Percentiles rank a stretch among this genome's conserved stretches.
These are phyloP conservation scores for Geococcyx californianus DNA, from an alignment of 2,113 vertebrate genomes.

Conservation along the genomic window DNA sequence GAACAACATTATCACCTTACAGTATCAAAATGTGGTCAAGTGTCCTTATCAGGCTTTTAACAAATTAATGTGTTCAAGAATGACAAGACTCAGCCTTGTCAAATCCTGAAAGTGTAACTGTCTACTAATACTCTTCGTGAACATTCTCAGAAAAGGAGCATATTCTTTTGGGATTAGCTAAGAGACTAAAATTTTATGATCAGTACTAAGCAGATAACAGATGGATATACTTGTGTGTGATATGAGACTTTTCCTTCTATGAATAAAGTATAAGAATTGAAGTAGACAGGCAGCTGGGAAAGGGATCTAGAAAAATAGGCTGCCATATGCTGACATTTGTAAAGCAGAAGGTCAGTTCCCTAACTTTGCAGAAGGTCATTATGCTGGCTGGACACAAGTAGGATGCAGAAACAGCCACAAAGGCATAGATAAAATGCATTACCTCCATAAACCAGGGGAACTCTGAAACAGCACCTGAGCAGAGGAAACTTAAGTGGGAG, in stretches of 20 bases:
- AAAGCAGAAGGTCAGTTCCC: not conserved
- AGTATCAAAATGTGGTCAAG: not conserved
- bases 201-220: not conserved
- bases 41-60: not conserved
- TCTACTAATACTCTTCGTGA: not conserved
- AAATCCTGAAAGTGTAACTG: not conserved
- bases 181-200: not conserved
- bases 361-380: not conserved
- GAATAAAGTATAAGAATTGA: not conserved
- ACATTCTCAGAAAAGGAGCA: not conserved
- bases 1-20: not conserved
- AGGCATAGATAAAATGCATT: too few relatives aligned
- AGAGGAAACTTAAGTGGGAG: too few relatives aligned
- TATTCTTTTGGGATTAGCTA: not conserved
- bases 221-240: not conserved
- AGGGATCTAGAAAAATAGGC: not conserved
- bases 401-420: too few relatives aligned
- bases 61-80: not conserved
- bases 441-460: too few relatives aligned
- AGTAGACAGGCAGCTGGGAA: not conserved
- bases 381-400: too few relatives aligned
- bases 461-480: too few relatives aligned
- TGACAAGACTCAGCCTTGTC: not conserved
- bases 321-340: fast-evolving
- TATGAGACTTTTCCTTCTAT: not conserved